Conservation (phyloP, 37 sponge, comb jelly and placozoan genomes). For the Spongilla lacustris region DNA sequence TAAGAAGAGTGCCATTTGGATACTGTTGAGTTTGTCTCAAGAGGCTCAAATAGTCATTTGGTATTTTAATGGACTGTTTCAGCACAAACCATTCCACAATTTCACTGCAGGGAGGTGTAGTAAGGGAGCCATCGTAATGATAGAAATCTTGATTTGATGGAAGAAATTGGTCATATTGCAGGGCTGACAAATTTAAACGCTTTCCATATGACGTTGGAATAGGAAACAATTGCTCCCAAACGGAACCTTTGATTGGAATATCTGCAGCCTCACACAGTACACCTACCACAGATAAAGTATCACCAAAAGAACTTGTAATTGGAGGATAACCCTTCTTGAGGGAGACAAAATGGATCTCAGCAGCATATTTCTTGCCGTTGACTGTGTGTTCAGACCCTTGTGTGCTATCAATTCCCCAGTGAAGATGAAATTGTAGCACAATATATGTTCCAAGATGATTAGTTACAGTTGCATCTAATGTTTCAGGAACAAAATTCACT, state of each 20-base stretch:
- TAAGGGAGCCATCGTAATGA: conserved; percentile 37
- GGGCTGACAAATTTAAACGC: neutral
- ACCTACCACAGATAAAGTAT: conserved; percentile 15
- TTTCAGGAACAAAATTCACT: conserved; percentile 11
- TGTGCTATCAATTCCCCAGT: conserved; percentile 23
- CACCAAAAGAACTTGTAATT: conserved; percentile 2
- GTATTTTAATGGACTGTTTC: neutral
- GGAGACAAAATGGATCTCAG: conserved; percentile 26
- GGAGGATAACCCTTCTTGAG: neutral
- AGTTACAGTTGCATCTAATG: neutral
- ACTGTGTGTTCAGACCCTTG: conserved; percentile 40
- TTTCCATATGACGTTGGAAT: neutral
- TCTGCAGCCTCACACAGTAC: conserved; percentile 18
- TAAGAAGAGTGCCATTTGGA: neutral
- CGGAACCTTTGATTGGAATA: neutral
- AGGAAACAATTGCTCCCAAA: conserved; percentile 7
- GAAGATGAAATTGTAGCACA: conserved; percentile 31
- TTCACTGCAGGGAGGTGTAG: conserved; percentile 35
- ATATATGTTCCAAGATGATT: conserved; percentile 34
- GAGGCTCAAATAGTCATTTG: neutral
- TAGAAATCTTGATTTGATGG: conserved; percentile 19
- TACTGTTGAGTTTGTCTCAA: conserved; percentile 7
- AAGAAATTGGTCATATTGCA: neutral
- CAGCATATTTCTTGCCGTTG: conserved; percentile 13
- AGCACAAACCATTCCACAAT: conserved; percentile 38